phyloP scores from a whole-genome alignment of 1,140 invertebrate genomes.

The Thaumetopoea pityocampa region DNA sequence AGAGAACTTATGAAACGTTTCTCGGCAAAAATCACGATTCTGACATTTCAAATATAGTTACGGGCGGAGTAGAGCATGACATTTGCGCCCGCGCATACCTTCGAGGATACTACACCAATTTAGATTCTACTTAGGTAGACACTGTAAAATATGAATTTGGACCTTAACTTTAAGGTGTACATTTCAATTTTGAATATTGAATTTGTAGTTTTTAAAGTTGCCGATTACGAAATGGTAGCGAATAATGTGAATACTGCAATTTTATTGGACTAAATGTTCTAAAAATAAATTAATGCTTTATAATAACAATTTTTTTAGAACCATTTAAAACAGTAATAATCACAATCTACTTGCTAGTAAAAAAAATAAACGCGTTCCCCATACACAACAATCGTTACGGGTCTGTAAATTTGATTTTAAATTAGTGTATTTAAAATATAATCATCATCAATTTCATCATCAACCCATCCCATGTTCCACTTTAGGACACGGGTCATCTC shows the following conservation, averaged over 20 bases:
- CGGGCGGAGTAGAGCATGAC: conserved; percentile 56
- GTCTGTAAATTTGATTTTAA: no score
- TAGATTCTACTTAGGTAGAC: conserved; percentile 2
- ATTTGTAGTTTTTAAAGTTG: neutral
- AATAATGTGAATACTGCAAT: conserved; percentile 12
- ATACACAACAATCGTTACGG: no score
- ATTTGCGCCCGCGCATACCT: conserved; percentile 58
- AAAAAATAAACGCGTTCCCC: no score
- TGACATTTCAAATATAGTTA: conserved; percentile 65
- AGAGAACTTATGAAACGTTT: conserved; percentile 54
- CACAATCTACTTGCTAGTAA: no score
- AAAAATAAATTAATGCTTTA: no score
- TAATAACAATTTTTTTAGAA: no score
- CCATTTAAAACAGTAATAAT: no score
- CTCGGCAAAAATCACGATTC: conserved; percentile 67
- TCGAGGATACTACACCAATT: conserved; percentile 13
- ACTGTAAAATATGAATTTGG: conserved; percentile 3
- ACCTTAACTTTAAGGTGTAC: neutral
- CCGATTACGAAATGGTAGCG: no score
- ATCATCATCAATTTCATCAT: no score
- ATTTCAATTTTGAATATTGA: conserved; percentile 1
- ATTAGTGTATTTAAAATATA: no score
- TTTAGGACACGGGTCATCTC: no score
- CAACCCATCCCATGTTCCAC: no score
- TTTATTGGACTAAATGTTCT: conserved; percentile 4